phyloP scores from a whole-genome alignment of 2,888 invertebrate species.

The Nephrotoma guestfalica region DNA sequence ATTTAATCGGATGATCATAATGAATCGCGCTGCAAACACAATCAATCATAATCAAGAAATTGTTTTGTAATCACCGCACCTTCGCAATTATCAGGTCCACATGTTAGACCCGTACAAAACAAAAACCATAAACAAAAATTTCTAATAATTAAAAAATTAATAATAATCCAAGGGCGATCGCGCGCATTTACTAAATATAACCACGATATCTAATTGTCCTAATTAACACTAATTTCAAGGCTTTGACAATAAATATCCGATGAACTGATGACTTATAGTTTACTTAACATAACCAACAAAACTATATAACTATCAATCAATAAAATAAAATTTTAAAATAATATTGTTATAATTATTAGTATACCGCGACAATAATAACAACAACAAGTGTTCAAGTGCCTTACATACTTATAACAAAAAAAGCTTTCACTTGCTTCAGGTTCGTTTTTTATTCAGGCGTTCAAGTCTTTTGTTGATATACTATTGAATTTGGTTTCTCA shows the following conservation, averaged over 20 bases:
- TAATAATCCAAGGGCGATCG: not conserved
- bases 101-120: no score
- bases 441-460: not conserved
- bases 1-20: no score
- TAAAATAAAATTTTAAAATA: not conserved
- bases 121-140: not conserved
- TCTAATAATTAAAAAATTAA: not conserved
- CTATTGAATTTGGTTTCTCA: not conserved
- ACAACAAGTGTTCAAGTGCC: not conserved
- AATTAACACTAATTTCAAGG: not conserved
- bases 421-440: not conserved
- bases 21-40: no score
- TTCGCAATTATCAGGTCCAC: no score
- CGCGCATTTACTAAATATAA: not conserved
- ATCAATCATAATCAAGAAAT: no score
- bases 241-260: not conserved
- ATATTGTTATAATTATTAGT: not conserved
- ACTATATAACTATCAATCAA: no score
- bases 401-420: not conserved
- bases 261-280: not conserved
- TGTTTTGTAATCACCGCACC: no score
- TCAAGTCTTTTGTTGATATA: not conserved
- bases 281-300: not conserved
- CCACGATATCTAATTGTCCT: not conserved
- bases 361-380: not conserved